Conservation (phyloP, 2,113 vertebrate species). For the Perca flavescens region DNA sequence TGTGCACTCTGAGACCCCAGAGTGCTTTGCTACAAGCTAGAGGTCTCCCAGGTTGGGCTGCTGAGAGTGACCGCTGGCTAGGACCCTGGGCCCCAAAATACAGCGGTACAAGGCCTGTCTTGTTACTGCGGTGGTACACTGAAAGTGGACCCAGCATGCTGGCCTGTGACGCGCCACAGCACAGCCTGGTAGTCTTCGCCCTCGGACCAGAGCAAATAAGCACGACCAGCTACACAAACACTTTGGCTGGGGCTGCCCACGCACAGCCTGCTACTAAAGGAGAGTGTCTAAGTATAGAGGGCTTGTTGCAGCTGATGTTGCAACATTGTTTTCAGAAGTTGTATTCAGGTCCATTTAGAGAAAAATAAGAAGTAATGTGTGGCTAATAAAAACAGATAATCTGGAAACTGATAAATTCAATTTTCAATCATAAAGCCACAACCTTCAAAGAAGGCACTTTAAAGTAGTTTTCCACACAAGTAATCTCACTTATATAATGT, state of each 20-base stretch:
- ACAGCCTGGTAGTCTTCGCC: conserved; percentile 73
- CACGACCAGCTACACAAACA: conserved; percentile 78
- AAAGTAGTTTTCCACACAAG: not conserved
- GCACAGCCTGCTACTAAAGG: conserved; percentile 51
- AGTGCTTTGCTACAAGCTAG: conserved; percentile 65
- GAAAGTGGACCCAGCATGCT: conserved; percentile 63
- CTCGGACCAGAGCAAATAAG: conserved; percentile 77
- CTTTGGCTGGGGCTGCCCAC: conserved; percentile 49
- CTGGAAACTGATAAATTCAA: not conserved
- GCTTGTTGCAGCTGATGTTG: conserved; percentile 59
- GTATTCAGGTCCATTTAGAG: conserved; percentile 32
- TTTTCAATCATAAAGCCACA: not conserved
- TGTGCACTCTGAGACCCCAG: conserved; percentile 51
- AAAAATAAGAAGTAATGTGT: conserved; percentile 29
- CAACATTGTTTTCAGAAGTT: conserved; percentile 65
- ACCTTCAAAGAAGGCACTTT: not conserved
- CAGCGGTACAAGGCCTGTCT: conserved; percentile 66
- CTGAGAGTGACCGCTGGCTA: conserved; percentile 69
- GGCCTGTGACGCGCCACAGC: conserved; percentile 49
- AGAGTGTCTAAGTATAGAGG: conserved; percentile 62
- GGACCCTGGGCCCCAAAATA: conserved; percentile 68
- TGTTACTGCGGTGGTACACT: conserved; percentile 60
- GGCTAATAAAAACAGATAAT: conserved; percentile 36
- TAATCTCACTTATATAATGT: conserved; percentile 1
- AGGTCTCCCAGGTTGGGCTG: conserved; percentile 69